phyloP scores from a whole-genome alignment of 2,888 invertebrate species.

The Dermolepida albohirtum region DNA sequence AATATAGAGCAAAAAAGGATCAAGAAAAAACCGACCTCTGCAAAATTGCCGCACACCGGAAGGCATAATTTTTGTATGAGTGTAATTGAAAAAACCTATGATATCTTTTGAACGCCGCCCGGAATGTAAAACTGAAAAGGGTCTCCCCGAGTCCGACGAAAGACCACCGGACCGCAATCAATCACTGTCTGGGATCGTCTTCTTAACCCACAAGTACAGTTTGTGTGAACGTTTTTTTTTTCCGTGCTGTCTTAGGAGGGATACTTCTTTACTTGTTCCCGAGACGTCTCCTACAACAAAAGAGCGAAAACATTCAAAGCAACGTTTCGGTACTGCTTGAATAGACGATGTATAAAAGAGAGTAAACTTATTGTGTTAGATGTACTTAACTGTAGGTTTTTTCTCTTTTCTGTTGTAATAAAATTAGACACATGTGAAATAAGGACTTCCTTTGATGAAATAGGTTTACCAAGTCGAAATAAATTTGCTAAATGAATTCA shows the following conservation, averaged over 20 bases:
- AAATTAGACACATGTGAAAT: conserved; percentile 5
- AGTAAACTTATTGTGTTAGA: conserved; percentile 11
- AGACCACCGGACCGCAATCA: conserved; percentile 52
- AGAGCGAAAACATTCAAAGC: conserved; percentile 7
- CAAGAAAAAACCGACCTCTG: not conserved
- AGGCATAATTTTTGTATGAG: conserved; percentile 28
- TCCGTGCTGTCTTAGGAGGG: not conserved
- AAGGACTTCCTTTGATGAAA: not conserved
- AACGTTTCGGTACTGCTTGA: conserved; percentile 8
- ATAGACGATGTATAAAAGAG: conserved; percentile 6
- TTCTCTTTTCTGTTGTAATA: not conserved
- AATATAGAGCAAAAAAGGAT: not conserved
- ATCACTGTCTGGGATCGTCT: conserved; percentile 57
- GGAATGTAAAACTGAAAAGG: conserved; percentile 47
- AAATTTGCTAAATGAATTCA: no score
- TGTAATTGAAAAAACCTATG: conserved; percentile 39
- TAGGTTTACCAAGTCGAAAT: no score
- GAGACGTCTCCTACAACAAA: conserved; percentile 6
- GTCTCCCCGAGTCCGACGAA: conserved; percentile 42
- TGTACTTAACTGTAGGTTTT: conserved; percentile 5
- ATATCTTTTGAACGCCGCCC: conserved; percentile 23
- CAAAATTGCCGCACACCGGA: not conserved
- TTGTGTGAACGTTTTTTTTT: conserved; percentile 56
- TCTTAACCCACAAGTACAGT: conserved; percentile 55
- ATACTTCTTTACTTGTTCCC: not conserved